These are phyloP conservation scores for Heterodera filipjevi DNA, from an alignment of 2,888 invertebrate genomes.

Conservation along the genomic window DNA sequence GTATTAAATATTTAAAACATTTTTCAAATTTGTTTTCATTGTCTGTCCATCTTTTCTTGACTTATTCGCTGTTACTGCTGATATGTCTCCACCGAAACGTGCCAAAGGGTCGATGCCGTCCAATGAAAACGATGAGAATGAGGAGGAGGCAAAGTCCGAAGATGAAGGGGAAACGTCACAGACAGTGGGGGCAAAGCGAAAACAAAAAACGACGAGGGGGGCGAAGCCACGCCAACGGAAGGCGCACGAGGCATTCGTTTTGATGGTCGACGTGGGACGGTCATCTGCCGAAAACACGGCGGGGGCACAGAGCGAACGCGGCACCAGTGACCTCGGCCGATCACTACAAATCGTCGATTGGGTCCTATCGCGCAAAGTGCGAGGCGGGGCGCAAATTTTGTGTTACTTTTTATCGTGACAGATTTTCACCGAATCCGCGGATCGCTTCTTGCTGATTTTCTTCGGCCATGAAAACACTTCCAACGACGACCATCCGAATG, in stretches of 20 bases:
- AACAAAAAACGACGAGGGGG: background rate
- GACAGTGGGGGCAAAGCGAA: background rate
- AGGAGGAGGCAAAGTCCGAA: background rate
- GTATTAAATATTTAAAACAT: too few relatives aligned
- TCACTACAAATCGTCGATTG: constrained; percentile 33
- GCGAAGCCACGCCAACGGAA: background rate
- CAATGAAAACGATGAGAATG: background rate
- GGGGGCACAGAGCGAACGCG: background rate
- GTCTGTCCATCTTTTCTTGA: background rate
- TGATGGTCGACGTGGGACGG: constrained; percentile 32
- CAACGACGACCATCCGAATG: constrained; percentile 30
- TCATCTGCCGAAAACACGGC: constrained; percentile 21
- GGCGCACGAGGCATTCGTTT: constrained; percentile 30
- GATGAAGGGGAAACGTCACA: background rate
- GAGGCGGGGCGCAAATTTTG: background rate
- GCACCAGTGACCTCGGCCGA: constrained; percentile 22
- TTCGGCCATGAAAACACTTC: constrained; percentile 31
- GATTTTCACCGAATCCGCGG: constrained; percentile 41
- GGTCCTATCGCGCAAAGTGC: constrained; percentile 34
- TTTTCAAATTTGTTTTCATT: too few relatives aligned
- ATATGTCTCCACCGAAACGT: background rate
- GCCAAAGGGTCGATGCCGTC: background rate
- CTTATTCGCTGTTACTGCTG: background rate
- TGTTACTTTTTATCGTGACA: constrained; percentile 25
- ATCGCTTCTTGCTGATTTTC: constrained; percentile 35